Evolutionary conservation across 1,140 invertebrate species (phyloP).

Genomic region (Pseudobourletiella spinata): DNA sequence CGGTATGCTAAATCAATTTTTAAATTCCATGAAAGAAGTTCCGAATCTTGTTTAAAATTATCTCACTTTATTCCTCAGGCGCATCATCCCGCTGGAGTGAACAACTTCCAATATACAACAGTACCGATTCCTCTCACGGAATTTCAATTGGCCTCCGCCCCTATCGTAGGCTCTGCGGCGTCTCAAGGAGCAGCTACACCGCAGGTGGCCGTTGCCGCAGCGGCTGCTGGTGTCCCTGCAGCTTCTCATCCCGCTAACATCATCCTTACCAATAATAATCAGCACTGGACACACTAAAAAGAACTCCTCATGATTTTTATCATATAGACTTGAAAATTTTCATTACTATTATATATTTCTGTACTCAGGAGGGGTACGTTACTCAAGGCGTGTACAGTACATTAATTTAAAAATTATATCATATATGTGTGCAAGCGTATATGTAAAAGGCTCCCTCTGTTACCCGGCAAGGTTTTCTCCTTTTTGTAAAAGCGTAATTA

Average conservation of each 20-base stretch:
- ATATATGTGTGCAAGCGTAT: too few relatives aligned
- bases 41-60: too few relatives aligned
- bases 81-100: background rate
- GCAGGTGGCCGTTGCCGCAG: too few relatives aligned
- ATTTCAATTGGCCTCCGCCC: background rate
- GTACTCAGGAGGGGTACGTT: too few relatives aligned
- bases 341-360: too few relatives aligned
- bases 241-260: background rate
- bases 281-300: background rate
- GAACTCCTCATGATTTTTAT: background rate
- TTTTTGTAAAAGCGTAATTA: too few relatives aligned
- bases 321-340: too few relatives aligned
- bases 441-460: too few relatives aligned
- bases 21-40: too few relatives aligned
- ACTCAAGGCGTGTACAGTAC: too few relatives aligned
- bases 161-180: background rate
- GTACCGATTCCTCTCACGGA: background rate
- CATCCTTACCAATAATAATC: constrained; percentile 1
- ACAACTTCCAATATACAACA: background rate
- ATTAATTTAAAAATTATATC: background rate
- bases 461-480: too few relatives aligned
- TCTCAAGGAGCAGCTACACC: too few relatives aligned
- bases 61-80: background rate
- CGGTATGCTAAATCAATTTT: background rate
- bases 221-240: background rate